phyloP scores from a whole-genome alignment of 1,140 invertebrate species.

The Ylistrum balloti region DNA sequence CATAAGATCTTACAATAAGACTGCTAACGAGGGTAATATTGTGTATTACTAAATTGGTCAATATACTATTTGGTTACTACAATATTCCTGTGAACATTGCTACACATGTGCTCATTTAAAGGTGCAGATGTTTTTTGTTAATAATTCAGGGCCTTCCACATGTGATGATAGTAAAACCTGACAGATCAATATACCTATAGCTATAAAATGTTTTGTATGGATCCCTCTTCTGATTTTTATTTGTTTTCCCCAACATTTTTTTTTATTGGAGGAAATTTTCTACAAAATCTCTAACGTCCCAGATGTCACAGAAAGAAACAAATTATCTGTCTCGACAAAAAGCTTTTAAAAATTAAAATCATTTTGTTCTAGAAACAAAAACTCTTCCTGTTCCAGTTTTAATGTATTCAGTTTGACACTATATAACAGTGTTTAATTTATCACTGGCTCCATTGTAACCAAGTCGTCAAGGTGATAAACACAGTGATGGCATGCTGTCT shows the following conservation, averaged over 20 bases:
- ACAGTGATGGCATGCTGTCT: neutral
- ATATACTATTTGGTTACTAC: too few species aligned
- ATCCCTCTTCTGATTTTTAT: too few species aligned
- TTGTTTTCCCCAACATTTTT: neutral
- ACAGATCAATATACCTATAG: neutral
- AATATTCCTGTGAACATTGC: too few species aligned
- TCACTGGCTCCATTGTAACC: neutral
- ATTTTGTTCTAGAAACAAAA: neutral
- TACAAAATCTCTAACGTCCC: neutral
- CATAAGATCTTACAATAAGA: slow-evolving; percentile 23
- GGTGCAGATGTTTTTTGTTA: too few species aligned
- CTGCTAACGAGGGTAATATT: neutral
- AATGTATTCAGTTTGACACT: neutral
- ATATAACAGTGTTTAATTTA: neutral
- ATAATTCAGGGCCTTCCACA: too few species aligned
- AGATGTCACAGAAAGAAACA: too few species aligned
- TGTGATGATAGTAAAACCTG: neutral
- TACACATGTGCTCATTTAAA: too few species aligned
- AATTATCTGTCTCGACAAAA: too few species aligned
- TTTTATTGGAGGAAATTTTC: neutral
- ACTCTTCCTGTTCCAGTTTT: neutral
- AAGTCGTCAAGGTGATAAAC: neutral
- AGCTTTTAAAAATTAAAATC: too few species aligned
- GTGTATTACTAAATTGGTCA: too few species aligned
- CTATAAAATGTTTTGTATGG: too few species aligned